Percentiles rank a stretch among this genome's conserved stretches.
Conservation (phyloP, 2,888 invertebrate genomes). For the Idaea straminata region DNA sequence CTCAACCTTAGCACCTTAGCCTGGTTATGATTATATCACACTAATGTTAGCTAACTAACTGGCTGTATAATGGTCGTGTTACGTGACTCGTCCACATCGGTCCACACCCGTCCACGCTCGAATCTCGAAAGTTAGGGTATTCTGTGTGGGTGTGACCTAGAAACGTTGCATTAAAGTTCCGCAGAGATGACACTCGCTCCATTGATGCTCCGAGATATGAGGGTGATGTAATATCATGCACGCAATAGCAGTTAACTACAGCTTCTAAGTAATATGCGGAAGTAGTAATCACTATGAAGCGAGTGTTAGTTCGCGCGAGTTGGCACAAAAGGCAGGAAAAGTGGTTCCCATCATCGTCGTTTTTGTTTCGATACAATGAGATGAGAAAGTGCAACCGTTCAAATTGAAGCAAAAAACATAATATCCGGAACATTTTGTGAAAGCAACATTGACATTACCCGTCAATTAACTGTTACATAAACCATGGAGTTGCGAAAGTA, state of each 20-base stretch:
- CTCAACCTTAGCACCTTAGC: constrained; percentile 70
- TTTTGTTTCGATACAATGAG: constrained; percentile 19
- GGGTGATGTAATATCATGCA: not conserved
- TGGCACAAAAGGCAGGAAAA: not conserved
- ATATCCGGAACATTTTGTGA: constrained; percentile 66
- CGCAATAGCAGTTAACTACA: not conserved
- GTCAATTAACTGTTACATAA: constrained; percentile 66
- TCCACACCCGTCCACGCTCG: constrained; percentile 2
- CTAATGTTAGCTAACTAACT: not conserved
- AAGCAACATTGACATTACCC: constrained; percentile 75
- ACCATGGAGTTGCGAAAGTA: constrained; percentile 62
- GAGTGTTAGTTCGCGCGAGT: not conserved
- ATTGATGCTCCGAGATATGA: not conserved
- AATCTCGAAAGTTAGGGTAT: too few relatives aligned
- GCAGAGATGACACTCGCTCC: not conserved
- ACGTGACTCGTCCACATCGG: constrained; percentile 34
- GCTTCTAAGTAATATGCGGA: not conserved
- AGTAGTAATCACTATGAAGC: not conserved
- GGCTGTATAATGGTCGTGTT: constrained; percentile 14
- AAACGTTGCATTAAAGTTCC: not conserved
- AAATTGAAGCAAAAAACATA: constrained; percentile 55
- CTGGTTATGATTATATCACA: constrained; percentile 52
- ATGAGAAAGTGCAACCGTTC: constrained; percentile 52
- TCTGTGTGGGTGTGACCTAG: not conserved
- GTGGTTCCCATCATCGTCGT: constrained; percentile 4